Percentiles rank a stretch among this genome's conserved stretches.
phyloP scores from a whole-genome alignment of 1,140 invertebrate species.

The Drosophila obscura region DNA sequence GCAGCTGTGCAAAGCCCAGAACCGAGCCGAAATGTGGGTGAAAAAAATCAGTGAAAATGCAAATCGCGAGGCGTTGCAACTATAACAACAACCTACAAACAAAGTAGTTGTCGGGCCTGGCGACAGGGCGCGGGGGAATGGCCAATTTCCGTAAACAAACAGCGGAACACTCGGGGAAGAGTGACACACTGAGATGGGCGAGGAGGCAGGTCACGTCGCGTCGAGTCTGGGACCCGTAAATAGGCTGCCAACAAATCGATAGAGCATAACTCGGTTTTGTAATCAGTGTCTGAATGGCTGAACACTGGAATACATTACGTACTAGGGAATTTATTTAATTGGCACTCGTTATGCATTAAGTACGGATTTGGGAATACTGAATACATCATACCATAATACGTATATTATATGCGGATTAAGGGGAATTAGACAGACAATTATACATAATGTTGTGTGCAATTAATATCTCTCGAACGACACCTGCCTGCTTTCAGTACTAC shows the following conservation, averaged over 20 bases:
- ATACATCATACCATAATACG: too few species aligned
- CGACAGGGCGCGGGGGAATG: conserved; percentile 7
- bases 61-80: conserved; percentile 61
- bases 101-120: conserved; percentile 18
- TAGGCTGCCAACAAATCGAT: conserved; percentile 64
- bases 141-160: conserved; percentile 60
- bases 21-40: conserved; percentile 43
- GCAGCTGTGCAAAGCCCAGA: conserved; percentile 22
- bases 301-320: conserved; percentile 17
- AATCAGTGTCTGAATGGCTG: conserved; percentile 37
- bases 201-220: conserved; percentile 5
- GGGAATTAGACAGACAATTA: not conserved
- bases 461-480: not conserved
- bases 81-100: conserved; percentile 83
- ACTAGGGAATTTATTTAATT: conserved; percentile 19
- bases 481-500: conserved; percentile 76
- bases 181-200: conserved; percentile 31
- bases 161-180: conserved; percentile 25
- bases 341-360: too few species aligned
- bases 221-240: conserved; percentile 45
- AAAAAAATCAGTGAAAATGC: conserved; percentile 56
- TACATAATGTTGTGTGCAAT: not conserved
- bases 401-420: not conserved
- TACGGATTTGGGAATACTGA: not conserved
- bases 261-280: conserved; percentile 46